Evolutionary conservation across 2,888 invertebrate species (phyloP), one percentile per base, ranked within the genome.

Genomic region (Diarsia mendica): DNA sequence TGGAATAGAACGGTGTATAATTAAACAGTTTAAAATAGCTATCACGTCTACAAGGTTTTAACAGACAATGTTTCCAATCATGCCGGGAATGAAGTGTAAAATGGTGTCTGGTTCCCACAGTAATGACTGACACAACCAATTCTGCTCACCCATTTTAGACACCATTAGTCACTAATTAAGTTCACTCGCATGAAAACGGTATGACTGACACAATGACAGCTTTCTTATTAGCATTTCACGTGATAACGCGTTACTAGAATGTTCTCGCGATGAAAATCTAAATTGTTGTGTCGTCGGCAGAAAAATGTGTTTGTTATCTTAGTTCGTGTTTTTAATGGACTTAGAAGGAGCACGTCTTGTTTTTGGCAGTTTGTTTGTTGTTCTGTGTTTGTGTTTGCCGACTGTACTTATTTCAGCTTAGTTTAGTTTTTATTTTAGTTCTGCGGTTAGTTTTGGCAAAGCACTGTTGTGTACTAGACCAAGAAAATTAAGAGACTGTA

Each of bases 221-320:
- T 77, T 77, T 84, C 87, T 80, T 84, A 84, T 84, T 86, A 84
- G 72, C 73, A 77, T 86, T 84, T 84, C 76, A 76, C 74, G 72
- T 75, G 87, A 84, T 86, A 84, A 84, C 72, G 75, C 73, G 72
- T 67, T 84, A 63, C 69, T 84, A 80, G 76, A 84, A 84, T 76
- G 60, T 86, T 84, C 77, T 71, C 23, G 67, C 66, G 84, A 84
- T 84, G 70, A 75, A 75, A 77, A 84, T 87, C 87, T 84, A 84
- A 84, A 86, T 84, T 80, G 72, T 76, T 64, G 76, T 86, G 85
- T 83, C 84, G 84, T 83, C 84, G 68, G 84, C 86, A 83, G 83
- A 83, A 86, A 86, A 83, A 83, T 83, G 70, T 61, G 73, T 67
- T 86, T 79, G 83, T 79, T 83, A 83, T 86, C 83, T 73, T 58